Conservation (phyloP, 1,140 invertebrate genomes). For the Ooceraea biroi region DNA sequence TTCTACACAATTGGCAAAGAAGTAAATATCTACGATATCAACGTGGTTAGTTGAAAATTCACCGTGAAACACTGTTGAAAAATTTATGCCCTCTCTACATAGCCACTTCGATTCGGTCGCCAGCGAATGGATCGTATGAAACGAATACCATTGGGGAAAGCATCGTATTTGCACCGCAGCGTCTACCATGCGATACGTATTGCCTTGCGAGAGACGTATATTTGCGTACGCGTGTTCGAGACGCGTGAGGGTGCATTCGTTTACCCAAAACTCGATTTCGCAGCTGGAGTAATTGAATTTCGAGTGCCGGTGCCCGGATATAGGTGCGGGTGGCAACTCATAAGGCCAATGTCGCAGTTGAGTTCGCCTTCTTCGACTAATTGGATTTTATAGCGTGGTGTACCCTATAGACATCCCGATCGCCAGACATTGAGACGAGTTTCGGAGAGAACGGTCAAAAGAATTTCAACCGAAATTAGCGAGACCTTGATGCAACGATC, state of each 20-base stretch:
- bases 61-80: neutral
- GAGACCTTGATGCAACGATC: too few relatives aligned
- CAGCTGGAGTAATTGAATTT: conserved; percentile 68
- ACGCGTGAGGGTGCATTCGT: conserved; percentile 72
- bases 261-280: conserved; percentile 73
- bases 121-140: neutral
- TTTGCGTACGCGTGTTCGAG: conserved; percentile 67
- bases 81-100: neutral
- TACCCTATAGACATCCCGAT: neutral
- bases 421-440: neutral
- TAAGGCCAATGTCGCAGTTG: conserved; percentile 48
- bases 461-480: too few relatives aligned
- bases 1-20: neutral
- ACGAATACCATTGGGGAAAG: conserved; percentile 27
- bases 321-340: conserved; percentile 20
- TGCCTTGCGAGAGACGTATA: conserved; percentile 37
- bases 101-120: neutral
- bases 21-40: neutral
- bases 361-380: conserved; percentile 46
- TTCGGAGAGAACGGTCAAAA: neutral
- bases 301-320: conserved; percentile 39
- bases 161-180: conserved; percentile 45
- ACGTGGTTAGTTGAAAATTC: neutral
- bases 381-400: conserved; percentile 25
- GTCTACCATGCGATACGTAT: conserved; percentile 40